These are phyloP conservation scores for Aphelinus atriplicis DNA, from an alignment of 1,140 invertebrate species.

Conservation along the genomic window DNA sequence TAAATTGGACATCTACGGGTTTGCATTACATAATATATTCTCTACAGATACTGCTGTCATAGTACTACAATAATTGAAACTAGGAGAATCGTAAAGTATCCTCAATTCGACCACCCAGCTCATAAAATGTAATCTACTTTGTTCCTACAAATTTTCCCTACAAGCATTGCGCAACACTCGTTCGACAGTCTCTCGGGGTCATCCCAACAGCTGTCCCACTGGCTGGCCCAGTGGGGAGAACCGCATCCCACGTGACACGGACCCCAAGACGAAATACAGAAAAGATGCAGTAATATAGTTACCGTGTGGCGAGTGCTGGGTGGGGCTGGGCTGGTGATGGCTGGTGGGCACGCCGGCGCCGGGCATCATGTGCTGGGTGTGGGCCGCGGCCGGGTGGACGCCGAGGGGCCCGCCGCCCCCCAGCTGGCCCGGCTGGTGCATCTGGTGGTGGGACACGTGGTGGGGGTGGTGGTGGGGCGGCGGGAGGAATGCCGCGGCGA, in stretches of 20 bases:
- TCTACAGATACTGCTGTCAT: too few relatives aligned
- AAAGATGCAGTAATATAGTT: slow-evolving; percentile 37
- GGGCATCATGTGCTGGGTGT: slow-evolving; percentile 62
- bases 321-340: slow-evolving; percentile 63
- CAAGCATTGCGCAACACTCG: too few relatives aligned
- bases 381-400: slow-evolving; percentile 61
- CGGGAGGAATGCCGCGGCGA: slow-evolving; percentile 86
- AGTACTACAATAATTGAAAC: too few relatives aligned
- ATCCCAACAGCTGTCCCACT: too few relatives aligned
- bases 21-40: too few relatives aligned
- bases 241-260: neutral
- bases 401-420: slow-evolving; percentile 55
- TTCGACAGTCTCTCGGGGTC: too few relatives aligned
- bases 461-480: slow-evolving; percentile 70
- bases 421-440: slow-evolving; percentile 62
- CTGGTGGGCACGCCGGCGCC: slow-evolving; percentile 57
- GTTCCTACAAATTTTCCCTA: too few relatives aligned
- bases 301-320: slow-evolving; percentile 62
- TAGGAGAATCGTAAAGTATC: too few relatives aligned
- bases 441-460: slow-evolving; percentile 63
- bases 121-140: too few relatives aligned
- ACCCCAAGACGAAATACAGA: neutral
- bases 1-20: too few relatives aligned
- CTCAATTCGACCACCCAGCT: too few relatives aligned
- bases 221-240: too few relatives aligned